phyloP scores from a whole-genome alignment of 2,113 vertebrate species.

The Poeciliopsis occidentalis region DNA sequence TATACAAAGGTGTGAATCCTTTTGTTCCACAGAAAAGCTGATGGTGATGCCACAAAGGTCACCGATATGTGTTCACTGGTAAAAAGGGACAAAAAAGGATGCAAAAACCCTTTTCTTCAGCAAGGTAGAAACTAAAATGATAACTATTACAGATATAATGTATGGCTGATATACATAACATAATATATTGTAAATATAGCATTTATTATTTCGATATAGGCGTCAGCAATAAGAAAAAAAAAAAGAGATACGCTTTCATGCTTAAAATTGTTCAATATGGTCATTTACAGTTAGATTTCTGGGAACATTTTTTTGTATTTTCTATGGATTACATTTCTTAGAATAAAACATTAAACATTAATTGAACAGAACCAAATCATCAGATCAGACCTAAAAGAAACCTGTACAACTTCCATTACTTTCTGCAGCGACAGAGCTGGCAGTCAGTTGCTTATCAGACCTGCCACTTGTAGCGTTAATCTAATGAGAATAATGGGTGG shows the following conservation, averaged over 20 bases:
- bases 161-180: no score
- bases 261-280: not conserved
- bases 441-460: not conserved
- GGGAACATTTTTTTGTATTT: no score
- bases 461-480: not conserved
- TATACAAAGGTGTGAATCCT: slow-evolving; percentile 46
- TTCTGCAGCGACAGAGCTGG: not conserved
- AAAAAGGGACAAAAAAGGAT: no score
- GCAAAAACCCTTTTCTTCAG: no score
- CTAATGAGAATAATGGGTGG: not conserved
- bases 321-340: no score
- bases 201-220: no score
- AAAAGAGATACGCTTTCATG: not conserved
- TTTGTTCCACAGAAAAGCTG: not conserved
- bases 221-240: no score
- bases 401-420: not conserved
- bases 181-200: no score
- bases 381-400: not conserved
- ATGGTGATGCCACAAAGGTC: not conserved
- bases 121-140: no score
- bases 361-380: not conserved
- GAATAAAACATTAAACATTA: not conserved
- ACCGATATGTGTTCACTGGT: not conserved
- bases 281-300: no score
- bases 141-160: no score